Evolutionary conservation across 1,140 invertebrate species (phyloP).

Genomic region (Musca domestica): DNA sequence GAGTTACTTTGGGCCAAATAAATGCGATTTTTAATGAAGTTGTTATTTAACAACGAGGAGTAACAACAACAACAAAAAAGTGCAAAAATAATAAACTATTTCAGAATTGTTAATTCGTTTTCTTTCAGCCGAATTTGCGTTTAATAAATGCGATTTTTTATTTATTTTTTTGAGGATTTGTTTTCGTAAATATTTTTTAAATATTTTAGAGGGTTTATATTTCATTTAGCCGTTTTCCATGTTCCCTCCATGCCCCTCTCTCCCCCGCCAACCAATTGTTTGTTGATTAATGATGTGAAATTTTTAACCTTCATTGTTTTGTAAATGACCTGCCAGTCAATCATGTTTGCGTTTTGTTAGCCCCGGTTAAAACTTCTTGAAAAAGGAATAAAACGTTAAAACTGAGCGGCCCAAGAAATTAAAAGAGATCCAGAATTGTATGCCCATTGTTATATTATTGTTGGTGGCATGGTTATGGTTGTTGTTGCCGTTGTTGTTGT

Average conservation of each 20-base stretch:
- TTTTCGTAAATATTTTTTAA: neutral
- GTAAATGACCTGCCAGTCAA: conserved; percentile 31
- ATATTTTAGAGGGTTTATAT: neutral
- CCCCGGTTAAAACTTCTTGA: neutral
- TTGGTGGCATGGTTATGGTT: too few species aligned
- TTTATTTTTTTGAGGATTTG: conserved; percentile 2
- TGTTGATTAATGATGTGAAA: conserved; percentile 50
- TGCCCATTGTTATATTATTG: too few species aligned
- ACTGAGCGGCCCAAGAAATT: neutral
- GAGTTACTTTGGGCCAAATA: neutral
- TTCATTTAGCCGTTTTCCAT: conserved; percentile 22
- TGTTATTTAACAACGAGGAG: neutral
- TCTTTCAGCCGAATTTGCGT: too few species aligned
- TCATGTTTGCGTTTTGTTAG: conserved; percentile 23
- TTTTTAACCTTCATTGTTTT: conserved; percentile 53
- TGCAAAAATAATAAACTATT: conserved; percentile 7
- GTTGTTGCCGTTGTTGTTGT: conserved; percentile 26
- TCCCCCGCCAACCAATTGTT: neutral
- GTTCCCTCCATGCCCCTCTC: conserved; percentile 31
- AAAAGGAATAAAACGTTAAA: conserved; percentile 8
- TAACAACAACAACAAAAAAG: neutral
- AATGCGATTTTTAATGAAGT: neutral
- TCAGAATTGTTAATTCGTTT: neutral
- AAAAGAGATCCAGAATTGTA: conserved; percentile 35
- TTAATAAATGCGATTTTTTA: neutral